Base-by-base conservation (phyloP, 1,140 invertebrate genomes). In the Hycleus phaleratus region DNA sequence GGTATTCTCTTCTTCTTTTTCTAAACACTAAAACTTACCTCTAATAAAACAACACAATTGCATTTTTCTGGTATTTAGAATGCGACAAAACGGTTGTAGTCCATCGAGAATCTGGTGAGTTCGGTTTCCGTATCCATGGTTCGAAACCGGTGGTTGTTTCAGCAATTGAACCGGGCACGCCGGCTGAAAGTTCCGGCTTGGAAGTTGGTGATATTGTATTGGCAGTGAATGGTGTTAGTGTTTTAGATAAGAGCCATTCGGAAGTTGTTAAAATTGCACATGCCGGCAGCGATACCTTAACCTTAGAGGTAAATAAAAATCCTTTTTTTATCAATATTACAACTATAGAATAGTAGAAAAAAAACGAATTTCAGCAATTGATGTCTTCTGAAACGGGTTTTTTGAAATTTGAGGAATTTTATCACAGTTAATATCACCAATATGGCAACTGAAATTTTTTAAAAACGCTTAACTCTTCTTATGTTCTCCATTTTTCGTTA, bases 261-360 rank as follows among this genome's bases (percentile, higher is more conserved):
- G 94, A 97, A 73, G 93, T 98, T n/a, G 91, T 97, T 3, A 85
- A 88, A 72, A 85, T 97, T 53, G 92, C 94, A 0, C 91, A 95
- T 71, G 86, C 87, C 58, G 90, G 92, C 74, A 83, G 85, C 39
- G 89, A 93, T 68, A 85, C 85, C 45, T 77, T 96, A 46, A 88
- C 91, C 68, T 77, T 97, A 46, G 91, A 95, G 73, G 83, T 81
- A 73, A 18, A 18, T 18, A 18, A 18, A 18, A 18, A 18, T 18
- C 18, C 1, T 18, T 18, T 1, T 18, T 18, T 18, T 18, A 18
- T 1, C 18, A 18, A 18, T 18, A 18, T 18, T 18, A 18, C 18
- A 18, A 18, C 18, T 18, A 2, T 18, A 18, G 18, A 18, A 18
- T 18, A 18, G 18, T 18, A 1, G 18, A 18, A 18, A 18, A 12